These are phyloP conservation scores for Sinocyclocheilus rhinocerous DNA, from an alignment of 2,113 vertebrate species.

Conservation along the genomic window DNA sequence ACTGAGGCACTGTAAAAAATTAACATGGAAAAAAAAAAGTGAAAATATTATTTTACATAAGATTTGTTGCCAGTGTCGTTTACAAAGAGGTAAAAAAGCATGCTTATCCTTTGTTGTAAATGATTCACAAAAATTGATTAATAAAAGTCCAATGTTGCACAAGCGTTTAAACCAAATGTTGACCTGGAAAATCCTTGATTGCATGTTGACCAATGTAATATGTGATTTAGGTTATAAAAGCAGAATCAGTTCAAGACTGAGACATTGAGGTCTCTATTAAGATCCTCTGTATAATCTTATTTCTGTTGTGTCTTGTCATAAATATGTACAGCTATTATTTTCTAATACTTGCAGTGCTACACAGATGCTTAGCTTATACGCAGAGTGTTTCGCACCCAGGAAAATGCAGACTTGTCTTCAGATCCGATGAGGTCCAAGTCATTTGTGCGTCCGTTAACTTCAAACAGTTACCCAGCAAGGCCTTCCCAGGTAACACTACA, in stretches of 20 bases:
- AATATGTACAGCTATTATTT: neutral
- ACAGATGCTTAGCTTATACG: neutral
- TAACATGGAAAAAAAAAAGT: neutral
- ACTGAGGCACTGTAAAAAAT: neutral
- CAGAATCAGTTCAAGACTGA: neutral
- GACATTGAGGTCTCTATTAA: neutral
- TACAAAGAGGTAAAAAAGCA: neutral
- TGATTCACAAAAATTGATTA: slow-evolving; percentile 3
- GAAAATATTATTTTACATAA: neutral
- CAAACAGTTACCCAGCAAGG: neutral
- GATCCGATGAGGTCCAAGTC: neutral
- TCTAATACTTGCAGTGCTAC: neutral
- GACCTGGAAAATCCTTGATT: slow-evolving; percentile 24
- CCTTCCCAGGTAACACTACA: slow-evolving; percentile 5
- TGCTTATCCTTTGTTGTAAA: neutral
- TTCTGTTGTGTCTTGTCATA: neutral
- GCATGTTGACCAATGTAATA: neutral
- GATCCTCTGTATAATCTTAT: neutral
- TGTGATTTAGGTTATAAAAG: slow-evolving; percentile 2
- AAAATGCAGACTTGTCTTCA: neutral
- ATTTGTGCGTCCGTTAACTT: neutral
- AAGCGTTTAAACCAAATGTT: neutral
- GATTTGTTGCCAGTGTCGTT: neutral
- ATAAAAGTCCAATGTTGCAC: slow-evolving; percentile 15
- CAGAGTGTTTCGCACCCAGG: slow-evolving; percentile 2